phyloP scores from a whole-genome alignment of 2,113 vertebrate genomes.

The Lophius piscatorius region DNA sequence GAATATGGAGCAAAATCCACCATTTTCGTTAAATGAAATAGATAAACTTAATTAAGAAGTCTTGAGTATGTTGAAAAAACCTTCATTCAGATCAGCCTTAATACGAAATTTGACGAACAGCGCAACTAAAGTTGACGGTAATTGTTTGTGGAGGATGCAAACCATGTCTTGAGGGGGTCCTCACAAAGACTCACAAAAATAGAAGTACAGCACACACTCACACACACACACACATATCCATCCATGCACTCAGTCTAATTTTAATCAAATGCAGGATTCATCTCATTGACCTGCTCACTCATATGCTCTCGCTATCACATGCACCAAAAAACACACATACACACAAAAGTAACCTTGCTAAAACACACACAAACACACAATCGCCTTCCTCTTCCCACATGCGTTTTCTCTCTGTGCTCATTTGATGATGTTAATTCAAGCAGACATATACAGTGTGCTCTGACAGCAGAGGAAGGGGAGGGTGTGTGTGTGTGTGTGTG shows the following conservation, averaged over 20 bases:
- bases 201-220: not conserved
- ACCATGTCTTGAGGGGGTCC: no score
- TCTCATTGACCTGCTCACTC: slow-evolving; percentile 59
- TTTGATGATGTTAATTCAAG: slow-evolving; percentile 72
- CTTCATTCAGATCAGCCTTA: no score
- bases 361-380: slow-evolving; percentile 22
- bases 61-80: no score
- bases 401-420: slow-evolving; percentile 67
- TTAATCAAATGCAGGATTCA: slow-evolving; percentile 53
- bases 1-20: no score
- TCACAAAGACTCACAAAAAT: slow-evolving; percentile 29
- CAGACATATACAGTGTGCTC: slow-evolving; percentile 72
- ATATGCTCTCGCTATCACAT: slow-evolving; percentile 34
- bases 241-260: slow-evolving; percentile 42
- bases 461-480: slow-evolving; percentile 33
- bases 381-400: slow-evolving; percentile 45
- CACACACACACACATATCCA: slow-evolving; percentile 5
- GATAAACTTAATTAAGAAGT: no score
- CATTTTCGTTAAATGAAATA: no score
- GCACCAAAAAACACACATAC: slow-evolving; percentile 36
- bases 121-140: no score
- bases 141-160: no score
- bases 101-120: no score
- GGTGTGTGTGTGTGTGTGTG: slow-evolving; percentile 18
- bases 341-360: slow-evolving; percentile 25